Evolutionary conservation across 1,140 invertebrate genomes (phyloP), one percentile per base, ranked within the genome.

Genomic region (Heliconius melpomene): DNA sequence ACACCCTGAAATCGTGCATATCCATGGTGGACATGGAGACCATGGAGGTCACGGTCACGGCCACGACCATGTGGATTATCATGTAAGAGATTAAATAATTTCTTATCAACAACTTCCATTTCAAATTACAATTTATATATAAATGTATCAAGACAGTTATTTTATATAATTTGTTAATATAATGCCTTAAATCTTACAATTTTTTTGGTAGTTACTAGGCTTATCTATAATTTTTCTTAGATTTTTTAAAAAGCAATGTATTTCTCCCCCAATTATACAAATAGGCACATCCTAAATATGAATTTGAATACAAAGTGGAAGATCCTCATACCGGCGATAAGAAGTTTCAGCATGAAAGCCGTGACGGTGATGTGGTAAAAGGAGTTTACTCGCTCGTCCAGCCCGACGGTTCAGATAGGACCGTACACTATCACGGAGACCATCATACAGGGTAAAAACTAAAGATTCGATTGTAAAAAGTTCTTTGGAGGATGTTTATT

Each of bases 301-400:
- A 88, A 54, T 87, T 88, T 74, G 84, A 84, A 9, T 88, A 88
- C 82, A 88, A 87, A 79, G 95, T 95, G 79, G 91, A 87, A 73
- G 95, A 92, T 85, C 87, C 86, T 2, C 95, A 95, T 82, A 90
- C 88, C 40, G 84, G 85, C 9, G 89, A 90, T 79, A 80, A 80
- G 79, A 90, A 90, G 84, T 82, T 75, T 16, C 89, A 90, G 85
- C 60, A 66, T 66, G 60, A 66, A 29, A 66, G 60, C 60, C 60
- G 60, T 3, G 60, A 66, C 26, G 60, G 89, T 2, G 87, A 89
- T 71, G 74, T 82, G 11, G 86, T 94, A 72, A 83, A 89, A 60
- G 89, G 93, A 18, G 77, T 78, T 74, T 93, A 93, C 86, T 86
- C 85, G 29, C 84, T 91, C 32, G 84, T 91, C 23, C 86, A 93